phyloP scores from a whole-genome alignment of 2,797 vertebrate genomes.

The Halcyon smyrnensis region DNA sequence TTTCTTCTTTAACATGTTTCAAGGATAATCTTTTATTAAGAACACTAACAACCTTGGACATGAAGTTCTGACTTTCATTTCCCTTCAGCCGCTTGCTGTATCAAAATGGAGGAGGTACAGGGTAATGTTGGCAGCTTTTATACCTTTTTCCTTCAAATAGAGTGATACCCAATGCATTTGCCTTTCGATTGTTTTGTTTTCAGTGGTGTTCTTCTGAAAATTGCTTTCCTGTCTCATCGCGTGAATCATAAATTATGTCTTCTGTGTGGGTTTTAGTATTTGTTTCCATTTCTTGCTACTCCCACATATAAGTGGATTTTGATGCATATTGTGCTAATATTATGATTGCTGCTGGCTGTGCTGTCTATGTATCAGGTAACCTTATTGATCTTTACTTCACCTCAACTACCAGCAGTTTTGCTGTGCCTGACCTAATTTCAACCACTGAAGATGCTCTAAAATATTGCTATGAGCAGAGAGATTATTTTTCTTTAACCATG shows the following conservation, averaged over 20 bases:
- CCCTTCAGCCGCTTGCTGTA: background rate
- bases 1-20: constrained; percentile 27
- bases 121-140: constrained; percentile 1
- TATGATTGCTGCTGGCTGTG: constrained; percentile 51
- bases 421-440: constrained; percentile 58
- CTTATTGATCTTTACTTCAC: constrained; percentile 59
- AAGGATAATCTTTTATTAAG: constrained; percentile 39
- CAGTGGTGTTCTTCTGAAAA: constrained; percentile 34
- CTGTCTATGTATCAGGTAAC: constrained; percentile 31
- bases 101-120: constrained; percentile 17
- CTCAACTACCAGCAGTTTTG: constrained; percentile 38
- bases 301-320: constrained; percentile 3
- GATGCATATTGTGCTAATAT: constrained; percentile 56
- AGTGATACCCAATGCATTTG: constrained; percentile 16
- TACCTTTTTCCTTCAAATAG: background rate
- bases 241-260: constrained; percentile 55
- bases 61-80: constrained; percentile 57
- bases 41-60: constrained; percentile 56
- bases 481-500: constrained; percentile 35
- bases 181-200: constrained; percentile 50
- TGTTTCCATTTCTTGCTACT: constrained; percentile 42
- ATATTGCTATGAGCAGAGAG: constrained; percentile 5
- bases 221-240: constrained; percentile 50
- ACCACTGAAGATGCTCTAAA: constrained; percentile 17
- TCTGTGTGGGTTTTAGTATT: constrained; percentile 19